A percentile compares a stretch with the other conserved stretches of the same genome.
phyloP scores from a whole-genome alignment of 2,113 vertebrate genomes.

The Mus pahari region DNA sequence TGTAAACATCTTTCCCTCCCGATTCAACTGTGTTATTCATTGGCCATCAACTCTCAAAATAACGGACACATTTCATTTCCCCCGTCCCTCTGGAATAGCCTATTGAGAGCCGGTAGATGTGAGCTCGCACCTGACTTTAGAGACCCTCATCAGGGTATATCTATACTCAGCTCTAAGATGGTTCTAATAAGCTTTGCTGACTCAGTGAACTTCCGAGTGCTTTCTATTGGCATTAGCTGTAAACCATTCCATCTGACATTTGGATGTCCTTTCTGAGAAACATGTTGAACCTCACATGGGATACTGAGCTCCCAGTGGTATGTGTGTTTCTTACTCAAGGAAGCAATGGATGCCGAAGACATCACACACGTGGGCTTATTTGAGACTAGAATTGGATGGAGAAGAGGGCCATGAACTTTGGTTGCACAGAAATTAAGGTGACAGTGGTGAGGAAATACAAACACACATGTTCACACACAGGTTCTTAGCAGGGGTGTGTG shows the following conservation, averaged over 20 bases:
- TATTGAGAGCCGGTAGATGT: slow-evolving; percentile 62
- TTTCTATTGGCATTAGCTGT: slow-evolving; percentile 73
- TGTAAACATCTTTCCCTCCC: not conserved
- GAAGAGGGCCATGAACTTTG: not conserved
- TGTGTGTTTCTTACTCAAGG: not conserved
- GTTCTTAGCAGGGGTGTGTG: not conserved
- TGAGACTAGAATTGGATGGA: not conserved
- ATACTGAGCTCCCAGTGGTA: not conserved
- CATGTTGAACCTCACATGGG: slow-evolving; percentile 17
- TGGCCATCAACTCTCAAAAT: slow-evolving; percentile 46
- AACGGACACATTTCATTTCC: slow-evolving; percentile 59
- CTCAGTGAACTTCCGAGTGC: slow-evolving; percentile 60
- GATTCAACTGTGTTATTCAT: slow-evolving; percentile 28
- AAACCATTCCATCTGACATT: slow-evolving; percentile 78
- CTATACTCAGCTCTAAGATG: slow-evolving; percentile 54
- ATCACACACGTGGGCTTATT: not conserved
- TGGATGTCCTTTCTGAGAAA: slow-evolving; percentile 77
- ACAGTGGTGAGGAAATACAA: not conserved
- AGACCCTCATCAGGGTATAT: slow-evolving; percentile 40
- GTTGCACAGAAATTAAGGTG: not conserved
- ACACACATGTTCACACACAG: not conserved
- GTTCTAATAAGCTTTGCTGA: slow-evolving; percentile 78
- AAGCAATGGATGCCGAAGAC: not conserved
- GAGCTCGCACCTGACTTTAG: slow-evolving; percentile 50
- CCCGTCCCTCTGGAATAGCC: slow-evolving; percentile 42